phyloP scores from a whole-genome alignment of 1,140 invertebrate species.

The Trypoxylus dichotomus region DNA sequence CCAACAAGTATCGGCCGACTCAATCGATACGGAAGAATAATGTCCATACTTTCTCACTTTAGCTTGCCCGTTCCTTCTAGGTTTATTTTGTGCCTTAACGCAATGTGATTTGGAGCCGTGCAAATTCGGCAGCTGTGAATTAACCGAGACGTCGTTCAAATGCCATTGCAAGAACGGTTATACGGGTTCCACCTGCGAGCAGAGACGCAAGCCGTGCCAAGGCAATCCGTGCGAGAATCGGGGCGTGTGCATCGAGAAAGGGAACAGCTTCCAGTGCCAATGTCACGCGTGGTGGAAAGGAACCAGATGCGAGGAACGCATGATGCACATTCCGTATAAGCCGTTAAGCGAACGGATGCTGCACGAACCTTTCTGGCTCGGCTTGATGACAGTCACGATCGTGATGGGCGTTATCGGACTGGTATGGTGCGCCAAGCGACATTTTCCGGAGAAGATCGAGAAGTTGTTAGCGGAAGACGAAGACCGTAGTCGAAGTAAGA shows the following conservation, averaged over 20 bases:
- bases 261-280: slow-evolving; percentile 64
- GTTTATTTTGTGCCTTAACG: slow-evolving; percentile 69
- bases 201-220: slow-evolving; percentile 67
- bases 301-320: slow-evolving; percentile 61
- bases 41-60: background rate
- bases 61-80: slow-evolving; percentile 52
- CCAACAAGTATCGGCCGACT: too few species aligned
- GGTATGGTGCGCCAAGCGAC: slow-evolving; percentile 77
- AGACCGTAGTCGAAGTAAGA: slow-evolving; percentile 63
- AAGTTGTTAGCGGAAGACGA: slow-evolving; percentile 78
- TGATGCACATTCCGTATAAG: slow-evolving; percentile 68
- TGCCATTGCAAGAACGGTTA: slow-evolving; percentile 68
- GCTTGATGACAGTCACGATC: slow-evolving; percentile 75
- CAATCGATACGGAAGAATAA: too few species aligned
- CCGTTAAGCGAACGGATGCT: slow-evolving; percentile 74
- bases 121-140: slow-evolving; percentile 67
- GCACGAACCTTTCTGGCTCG: slow-evolving; percentile 81
- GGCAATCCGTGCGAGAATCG: slow-evolving; percentile 69
- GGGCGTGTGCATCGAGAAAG: slow-evolving; percentile 66
- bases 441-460: slow-evolving; percentile 82
- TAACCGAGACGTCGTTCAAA: slow-evolving; percentile 57
- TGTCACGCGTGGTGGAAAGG: slow-evolving; percentile 68
- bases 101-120: slow-evolving; percentile 73
- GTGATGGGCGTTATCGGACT: slow-evolving; percentile 73
- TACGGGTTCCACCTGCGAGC: slow-evolving; percentile 65